Evolutionary conservation across 2,888 invertebrate genomes (phyloP), one percentile per base, ranked within the genome.

Genomic region (Balanococcus diminutus): DNA sequence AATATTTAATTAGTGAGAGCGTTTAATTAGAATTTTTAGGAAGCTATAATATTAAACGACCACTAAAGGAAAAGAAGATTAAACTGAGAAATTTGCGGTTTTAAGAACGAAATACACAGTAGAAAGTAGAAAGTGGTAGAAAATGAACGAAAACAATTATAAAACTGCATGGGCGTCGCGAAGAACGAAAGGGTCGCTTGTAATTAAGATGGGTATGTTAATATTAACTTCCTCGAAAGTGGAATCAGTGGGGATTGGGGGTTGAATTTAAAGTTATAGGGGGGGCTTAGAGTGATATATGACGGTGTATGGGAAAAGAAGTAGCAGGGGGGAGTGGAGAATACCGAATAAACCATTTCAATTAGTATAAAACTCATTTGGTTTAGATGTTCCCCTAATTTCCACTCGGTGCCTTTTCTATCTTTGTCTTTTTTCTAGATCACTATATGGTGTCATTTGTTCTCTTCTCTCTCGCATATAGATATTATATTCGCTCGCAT

Each of bases 201-300:
- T 84, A 84, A 84, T 84, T 84, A 84, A 84, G 84, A 84, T 75
- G 84, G 84, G 84, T 84, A 84, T 84, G 84, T 84, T 84, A 84
- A 84, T 84, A 84, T 84, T 84, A 84, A 84, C 84, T 84, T 67
- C 67, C 84, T 61, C n/a, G 56, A 82, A 82, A 46, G 28, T 46
- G 83, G 83, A 83, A 51, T 28, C 32, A 28, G 83, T 83, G 67
- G 83, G 46, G 46, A 42, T 16, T 22, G 81, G 46, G 46, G 42
- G 81, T 46, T 46, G 42, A 42, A 46, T 81, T 39, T 82, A 46
- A 42, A 42, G 81, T 46, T 39, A 83, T 46, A 61, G 28, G 46
- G 82, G n/a, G 56, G 56, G 51, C 82, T 83, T 46, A 51, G 31
- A 83, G 56, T 83, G 82, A 83, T 83, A 83, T 83, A 83, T 83